These are phyloP conservation scores for Akabosia matsudoensis DNA, from an alignment of 1,140 invertebrate genomes.

Conservation along the genomic window DNA sequence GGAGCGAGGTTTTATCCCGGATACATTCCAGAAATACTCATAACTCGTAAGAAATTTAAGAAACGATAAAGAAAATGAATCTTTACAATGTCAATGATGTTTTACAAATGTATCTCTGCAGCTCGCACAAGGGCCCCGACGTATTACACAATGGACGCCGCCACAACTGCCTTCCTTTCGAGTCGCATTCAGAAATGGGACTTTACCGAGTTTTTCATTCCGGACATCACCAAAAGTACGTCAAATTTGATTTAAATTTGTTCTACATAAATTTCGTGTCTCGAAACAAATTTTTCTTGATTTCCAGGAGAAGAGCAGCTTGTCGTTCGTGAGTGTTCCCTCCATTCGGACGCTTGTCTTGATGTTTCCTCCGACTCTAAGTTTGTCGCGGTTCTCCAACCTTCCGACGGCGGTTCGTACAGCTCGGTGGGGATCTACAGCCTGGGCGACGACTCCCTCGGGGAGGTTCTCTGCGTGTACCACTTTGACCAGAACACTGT, in stretches of 20 bases:
- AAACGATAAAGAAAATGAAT: too few species aligned
- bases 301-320: slow-evolving; percentile 28
- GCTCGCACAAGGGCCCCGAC: slow-evolving; percentile 38
- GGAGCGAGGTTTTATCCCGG: slow-evolving; percentile 44
- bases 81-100: neutral
- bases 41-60: too few species aligned
- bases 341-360: slow-evolving; percentile 45
- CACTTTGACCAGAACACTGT: slow-evolving; percentile 46
- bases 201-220: slow-evolving; percentile 42
- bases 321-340: slow-evolving; percentile 42
- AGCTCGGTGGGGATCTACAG: slow-evolving; percentile 45
- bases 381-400: slow-evolving; percentile 44
- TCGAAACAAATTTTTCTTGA: neutral
- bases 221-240: slow-evolving; percentile 41
- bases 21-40: slow-evolving; percentile 47
- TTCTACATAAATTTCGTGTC: neutral
- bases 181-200: slow-evolving; percentile 47
- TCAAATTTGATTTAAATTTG: neutral
- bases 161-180: slow-evolving; percentile 46
- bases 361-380: slow-evolving; percentile 40
- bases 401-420: slow-evolving; percentile 43
- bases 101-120: slow-evolving; percentile 24
- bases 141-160: slow-evolving; percentile 46
- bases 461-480: slow-evolving; percentile 39
- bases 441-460: slow-evolving; percentile 41